Percentiles rank a stretch among this genome's conserved stretches.
Evolutionary conservation across 2,113 vertebrate species (phyloP).

Genomic region (Grantiella picta): DNA sequence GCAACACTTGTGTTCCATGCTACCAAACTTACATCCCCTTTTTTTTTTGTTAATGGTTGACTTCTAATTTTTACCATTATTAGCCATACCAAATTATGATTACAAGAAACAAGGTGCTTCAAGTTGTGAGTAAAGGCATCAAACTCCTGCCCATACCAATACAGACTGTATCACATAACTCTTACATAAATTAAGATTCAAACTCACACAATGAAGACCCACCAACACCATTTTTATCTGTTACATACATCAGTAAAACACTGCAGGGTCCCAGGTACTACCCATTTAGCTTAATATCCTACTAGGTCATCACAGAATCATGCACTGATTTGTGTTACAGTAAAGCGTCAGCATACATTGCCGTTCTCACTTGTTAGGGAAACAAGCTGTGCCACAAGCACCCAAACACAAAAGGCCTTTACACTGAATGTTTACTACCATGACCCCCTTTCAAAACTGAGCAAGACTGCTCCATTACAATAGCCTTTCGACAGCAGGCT

Average conservation of each 20-base stretch:
- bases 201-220: background rate
- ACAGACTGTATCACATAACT: background rate
- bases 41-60: background rate
- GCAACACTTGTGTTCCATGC: background rate
- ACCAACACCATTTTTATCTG: background rate
- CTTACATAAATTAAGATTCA: background rate
- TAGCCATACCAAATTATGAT: background rate
- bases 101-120: background rate
- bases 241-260: background rate
- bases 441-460: background rate
- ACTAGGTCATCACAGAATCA: background rate
- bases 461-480: background rate
- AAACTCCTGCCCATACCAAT: background rate
- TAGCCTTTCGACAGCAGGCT: background rate
- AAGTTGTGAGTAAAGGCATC: background rate
- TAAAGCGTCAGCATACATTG: background rate
- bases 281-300: background rate
- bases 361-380: background rate
- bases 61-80: background rate
- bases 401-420: background rate
- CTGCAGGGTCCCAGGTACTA: background rate
- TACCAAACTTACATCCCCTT: background rate
- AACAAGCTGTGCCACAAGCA: background rate
- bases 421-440: background rate
- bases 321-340: accelerated